Conservation (phyloP, 2,888 invertebrate species). For the Rhopalosiphum nymphaeae region DNA sequence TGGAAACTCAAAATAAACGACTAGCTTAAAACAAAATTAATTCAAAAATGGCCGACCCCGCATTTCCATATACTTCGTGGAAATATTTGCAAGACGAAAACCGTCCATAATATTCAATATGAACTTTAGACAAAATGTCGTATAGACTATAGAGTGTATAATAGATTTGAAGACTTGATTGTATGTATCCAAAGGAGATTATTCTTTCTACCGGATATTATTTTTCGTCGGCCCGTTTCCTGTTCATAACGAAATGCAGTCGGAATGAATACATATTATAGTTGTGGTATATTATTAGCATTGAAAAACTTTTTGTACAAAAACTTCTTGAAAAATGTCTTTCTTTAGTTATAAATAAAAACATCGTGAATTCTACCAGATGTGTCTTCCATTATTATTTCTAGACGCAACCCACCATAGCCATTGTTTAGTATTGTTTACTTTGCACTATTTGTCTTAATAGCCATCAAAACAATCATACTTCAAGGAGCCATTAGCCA, state of each 20-base stretch:
- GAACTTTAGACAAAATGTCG: neutral
- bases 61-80: slow-evolving; percentile 51
- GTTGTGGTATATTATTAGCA: slow-evolving; percentile 56
- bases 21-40: slow-evolving; percentile 56
- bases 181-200: slow-evolving; percentile 24
- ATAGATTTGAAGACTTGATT: slow-evolving; percentile 21
- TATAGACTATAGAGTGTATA: neutral
- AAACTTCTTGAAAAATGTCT: slow-evolving; percentile 58
- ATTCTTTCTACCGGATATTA: slow-evolving; percentile 55
- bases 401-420: slow-evolving; percentile 57
- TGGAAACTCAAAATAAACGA: slow-evolving; percentile 49
- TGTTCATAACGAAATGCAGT: slow-evolving; percentile 47
- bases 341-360: slow-evolving; percentile 51
- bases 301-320: slow-evolving; percentile 54
- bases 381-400: slow-evolving; percentile 67
- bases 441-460: slow-evolving; percentile 51
- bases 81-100: neutral
- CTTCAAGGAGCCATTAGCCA: slow-evolving; percentile 31
- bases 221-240: slow-evolving; percentile 40
- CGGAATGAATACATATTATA: slow-evolving; percentile 39
- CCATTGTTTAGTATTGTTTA: slow-evolving; percentile 55
- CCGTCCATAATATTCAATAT: slow-evolving; percentile 10
- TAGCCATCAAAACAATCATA: slow-evolving; percentile 64
- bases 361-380: slow-evolving; percentile 65
- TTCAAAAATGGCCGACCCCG: slow-evolving; percentile 43